Conservation (phyloP, 2,888 invertebrate genomes). For the Liopterus haemorrhoidalis region DNA sequence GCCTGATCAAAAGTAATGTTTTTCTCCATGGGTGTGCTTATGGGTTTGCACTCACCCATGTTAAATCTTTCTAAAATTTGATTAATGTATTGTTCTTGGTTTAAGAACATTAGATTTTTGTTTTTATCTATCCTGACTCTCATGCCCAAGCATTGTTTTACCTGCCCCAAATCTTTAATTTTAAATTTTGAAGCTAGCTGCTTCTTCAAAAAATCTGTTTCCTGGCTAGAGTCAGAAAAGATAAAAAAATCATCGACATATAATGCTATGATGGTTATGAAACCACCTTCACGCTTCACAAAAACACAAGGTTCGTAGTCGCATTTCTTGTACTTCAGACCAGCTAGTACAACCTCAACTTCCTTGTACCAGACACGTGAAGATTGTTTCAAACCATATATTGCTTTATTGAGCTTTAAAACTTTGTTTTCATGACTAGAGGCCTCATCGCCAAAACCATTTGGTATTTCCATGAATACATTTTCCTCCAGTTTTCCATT, state of each 20-base stretch:
- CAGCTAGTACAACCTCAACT: conserved; percentile 20
- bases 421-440: too few relatives aligned
- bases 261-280: conserved; percentile 18
- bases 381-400: conserved; percentile 23
- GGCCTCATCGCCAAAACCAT: too few relatives aligned
- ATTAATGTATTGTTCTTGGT: conserved; percentile 26
- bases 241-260: conserved; percentile 28
- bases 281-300: conserved; percentile 14
- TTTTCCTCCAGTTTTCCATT: conserved; percentile 23
- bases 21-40: conserved; percentile 29
- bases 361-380: conserved; percentile 23
- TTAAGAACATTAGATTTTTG: conserved; percentile 23
- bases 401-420: conserved; percentile 10
- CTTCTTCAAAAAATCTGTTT: conserved; percentile 22
- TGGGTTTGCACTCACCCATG: conserved; percentile 27
- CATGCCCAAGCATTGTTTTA: conserved; percentile 30
- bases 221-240: conserved; percentile 12
- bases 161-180: conserved; percentile 31
- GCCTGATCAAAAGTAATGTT: too few relatives aligned
- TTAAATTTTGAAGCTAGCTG: conserved; percentile 28
- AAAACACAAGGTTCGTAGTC: conserved; percentile 23
- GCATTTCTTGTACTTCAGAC: conserved; percentile 24
- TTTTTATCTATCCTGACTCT: conserved; percentile 23
- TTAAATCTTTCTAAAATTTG: conserved; percentile 25
- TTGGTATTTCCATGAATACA: conserved; percentile 19